Conservation (phyloP, 2,113 vertebrate genomes). For the Elephas maximus region DNA sequence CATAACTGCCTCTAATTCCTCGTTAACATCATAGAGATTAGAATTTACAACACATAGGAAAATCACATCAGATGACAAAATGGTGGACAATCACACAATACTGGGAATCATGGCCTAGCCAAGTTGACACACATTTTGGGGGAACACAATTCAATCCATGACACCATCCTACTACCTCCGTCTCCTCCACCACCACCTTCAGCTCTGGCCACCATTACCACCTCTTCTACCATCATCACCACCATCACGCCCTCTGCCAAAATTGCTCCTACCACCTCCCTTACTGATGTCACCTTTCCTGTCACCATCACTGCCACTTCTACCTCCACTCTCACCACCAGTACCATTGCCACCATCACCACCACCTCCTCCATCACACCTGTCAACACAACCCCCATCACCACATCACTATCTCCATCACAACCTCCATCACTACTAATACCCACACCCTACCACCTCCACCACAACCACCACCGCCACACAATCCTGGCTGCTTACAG, state of each 20-base stretch:
- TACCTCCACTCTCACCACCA: neutral
- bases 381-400: neutral
- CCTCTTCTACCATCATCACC: neutral
- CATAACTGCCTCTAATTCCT: too few species aligned
- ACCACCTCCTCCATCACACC: neutral
- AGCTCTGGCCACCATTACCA: neutral
- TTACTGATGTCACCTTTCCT: neutral
- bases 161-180: too few species aligned
- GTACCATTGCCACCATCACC: too few species aligned
- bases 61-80: too few species aligned
- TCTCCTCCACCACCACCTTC: neutral
- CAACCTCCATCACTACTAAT: neutral
- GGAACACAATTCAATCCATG: too few species aligned
- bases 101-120: too few species aligned
- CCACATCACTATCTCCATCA: neutral
- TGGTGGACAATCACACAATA: too few species aligned
- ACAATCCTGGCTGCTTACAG: neutral
- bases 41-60: too few species aligned
- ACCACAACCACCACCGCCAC: too few species aligned
- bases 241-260: neutral
- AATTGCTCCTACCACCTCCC: neutral
- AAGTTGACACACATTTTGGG: too few species aligned
- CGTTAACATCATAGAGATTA: too few species aligned
- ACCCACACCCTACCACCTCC: neutral
- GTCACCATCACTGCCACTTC: too few species aligned